Conservation (phyloP, 2,888 invertebrate genomes). For the Philereme transversata region DNA sequence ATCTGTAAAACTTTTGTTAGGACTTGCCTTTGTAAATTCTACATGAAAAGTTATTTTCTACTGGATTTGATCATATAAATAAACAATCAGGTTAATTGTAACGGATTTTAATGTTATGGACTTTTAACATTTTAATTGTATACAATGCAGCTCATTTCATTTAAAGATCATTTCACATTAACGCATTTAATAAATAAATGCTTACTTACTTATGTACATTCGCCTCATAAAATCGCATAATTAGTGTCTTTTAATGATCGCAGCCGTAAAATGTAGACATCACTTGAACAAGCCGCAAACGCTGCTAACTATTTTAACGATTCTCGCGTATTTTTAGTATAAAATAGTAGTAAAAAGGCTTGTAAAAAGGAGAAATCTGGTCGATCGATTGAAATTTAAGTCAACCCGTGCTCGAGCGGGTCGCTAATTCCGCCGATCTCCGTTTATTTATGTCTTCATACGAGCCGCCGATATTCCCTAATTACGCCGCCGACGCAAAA, state of each 20-base stretch:
- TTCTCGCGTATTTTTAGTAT: constrained; percentile 35
- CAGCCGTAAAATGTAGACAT: constrained; percentile 23
- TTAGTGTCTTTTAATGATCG: constrained; percentile 31
- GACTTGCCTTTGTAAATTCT: no score
- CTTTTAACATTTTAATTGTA: constrained; percentile 4
- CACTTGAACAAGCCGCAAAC: constrained; percentile 14
- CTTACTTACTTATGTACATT: constrained; percentile 13
- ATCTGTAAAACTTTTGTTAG: no score
- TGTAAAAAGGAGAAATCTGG: constrained; percentile 52
- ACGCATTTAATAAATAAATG: constrained; percentile 21
- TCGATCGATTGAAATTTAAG: constrained; percentile 74
- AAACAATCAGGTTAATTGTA: no score
- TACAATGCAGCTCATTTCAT: constrained; percentile 13
- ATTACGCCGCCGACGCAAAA: constrained; percentile 78
- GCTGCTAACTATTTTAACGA: constrained; percentile 34
- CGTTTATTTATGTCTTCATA: constrained; percentile 84
- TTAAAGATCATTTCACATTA: constrained; percentile 12
- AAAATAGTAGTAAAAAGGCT: constrained; percentile 36
- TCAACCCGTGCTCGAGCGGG: constrained; percentile 52
- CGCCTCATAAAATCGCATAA: constrained; percentile 28
- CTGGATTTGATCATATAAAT: no score
- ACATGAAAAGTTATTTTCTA: no score
- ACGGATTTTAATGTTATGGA: no score
- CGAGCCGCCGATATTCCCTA: constrained; percentile 81
- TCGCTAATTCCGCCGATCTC: constrained; percentile 72